Evolutionary conservation across 2,797 vertebrate genomes (phyloP).

Genomic region (Halcyon smyrnensis): DNA sequence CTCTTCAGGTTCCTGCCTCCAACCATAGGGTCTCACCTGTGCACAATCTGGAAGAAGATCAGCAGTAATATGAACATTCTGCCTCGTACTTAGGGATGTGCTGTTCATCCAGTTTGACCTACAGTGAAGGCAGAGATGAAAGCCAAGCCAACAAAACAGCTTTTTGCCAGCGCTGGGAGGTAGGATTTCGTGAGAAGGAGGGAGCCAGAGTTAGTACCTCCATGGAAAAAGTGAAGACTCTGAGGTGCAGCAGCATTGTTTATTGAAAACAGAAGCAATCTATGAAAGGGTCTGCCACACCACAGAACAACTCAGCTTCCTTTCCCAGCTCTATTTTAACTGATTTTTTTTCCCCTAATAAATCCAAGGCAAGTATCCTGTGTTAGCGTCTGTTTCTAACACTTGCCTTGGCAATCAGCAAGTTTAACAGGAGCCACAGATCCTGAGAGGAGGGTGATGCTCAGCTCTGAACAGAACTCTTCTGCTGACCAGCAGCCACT

Average conservation of each 20-base stretch:
- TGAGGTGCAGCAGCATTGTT: neutral
- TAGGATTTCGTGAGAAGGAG: neutral
- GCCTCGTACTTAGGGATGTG: neutral
- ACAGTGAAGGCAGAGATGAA: neutral
- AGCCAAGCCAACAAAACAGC: neutral
- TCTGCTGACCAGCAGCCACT: neutral
- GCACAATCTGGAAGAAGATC: neutral
- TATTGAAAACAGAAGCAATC: neutral
- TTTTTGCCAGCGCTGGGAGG: neutral
- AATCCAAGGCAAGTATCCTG: neutral
- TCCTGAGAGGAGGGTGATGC: neutral
- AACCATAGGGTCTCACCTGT: slow-evolving; percentile 24
- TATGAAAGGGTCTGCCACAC: neutral
- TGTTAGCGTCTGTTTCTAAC: neutral
- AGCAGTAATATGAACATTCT: neutral
- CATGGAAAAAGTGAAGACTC: fast-evolving
- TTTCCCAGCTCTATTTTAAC: neutral
- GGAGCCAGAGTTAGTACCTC: neutral
- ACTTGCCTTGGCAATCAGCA: neutral
- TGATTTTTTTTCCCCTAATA: neutral
- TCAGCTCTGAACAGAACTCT: neutral
- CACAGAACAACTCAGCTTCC: neutral
- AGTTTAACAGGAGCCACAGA: fast-evolving
- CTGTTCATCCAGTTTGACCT: neutral
- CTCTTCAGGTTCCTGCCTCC: slow-evolving; percentile 9